Percentiles rank a stretch among this genome's conserved stretches.
Conservation (phyloP, 2,797 vertebrate species). For the Sebastes paucispinis region DNA sequence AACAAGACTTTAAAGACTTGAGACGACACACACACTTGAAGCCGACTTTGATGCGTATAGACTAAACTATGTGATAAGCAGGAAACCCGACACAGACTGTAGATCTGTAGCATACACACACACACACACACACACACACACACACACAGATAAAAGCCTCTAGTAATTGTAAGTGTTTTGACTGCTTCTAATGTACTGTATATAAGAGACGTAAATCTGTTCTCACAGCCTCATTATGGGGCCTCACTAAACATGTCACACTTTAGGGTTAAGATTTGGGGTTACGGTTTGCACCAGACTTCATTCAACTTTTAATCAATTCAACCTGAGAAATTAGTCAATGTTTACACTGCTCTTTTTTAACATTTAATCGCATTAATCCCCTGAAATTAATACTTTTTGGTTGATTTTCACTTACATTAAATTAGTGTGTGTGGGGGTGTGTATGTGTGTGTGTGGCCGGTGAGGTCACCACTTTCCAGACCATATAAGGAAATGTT, state of each 20-base stretch:
- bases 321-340: not conserved
- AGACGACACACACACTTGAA: not conserved
- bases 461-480: constrained; percentile 16
- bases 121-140: constrained; percentile 5
- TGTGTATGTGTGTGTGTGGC: not conserved
- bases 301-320: not conserved
- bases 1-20: not conserved
- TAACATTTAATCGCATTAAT: not conserved
- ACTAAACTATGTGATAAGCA: constrained; percentile 38
- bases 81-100: constrained; percentile 12
- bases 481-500: constrained; percentile 24
- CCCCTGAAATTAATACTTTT: not conserved
- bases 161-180: constrained; percentile 39
- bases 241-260: not conserved
- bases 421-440: not conserved
- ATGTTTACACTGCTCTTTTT: not conserved
- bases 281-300: not conserved
- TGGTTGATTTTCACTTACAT: rapidly evolving
- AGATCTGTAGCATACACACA: constrained; percentile 13
- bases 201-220: not conserved
- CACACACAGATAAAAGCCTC: not conserved
- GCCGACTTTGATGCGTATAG: constrained; percentile 8
- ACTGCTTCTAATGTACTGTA: not conserved
- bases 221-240: not conserved
- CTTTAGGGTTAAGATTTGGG: not conserved